phyloP scores from a whole-genome alignment of 2,113 vertebrate genomes.

The Austrofundulus limnaeus region DNA sequence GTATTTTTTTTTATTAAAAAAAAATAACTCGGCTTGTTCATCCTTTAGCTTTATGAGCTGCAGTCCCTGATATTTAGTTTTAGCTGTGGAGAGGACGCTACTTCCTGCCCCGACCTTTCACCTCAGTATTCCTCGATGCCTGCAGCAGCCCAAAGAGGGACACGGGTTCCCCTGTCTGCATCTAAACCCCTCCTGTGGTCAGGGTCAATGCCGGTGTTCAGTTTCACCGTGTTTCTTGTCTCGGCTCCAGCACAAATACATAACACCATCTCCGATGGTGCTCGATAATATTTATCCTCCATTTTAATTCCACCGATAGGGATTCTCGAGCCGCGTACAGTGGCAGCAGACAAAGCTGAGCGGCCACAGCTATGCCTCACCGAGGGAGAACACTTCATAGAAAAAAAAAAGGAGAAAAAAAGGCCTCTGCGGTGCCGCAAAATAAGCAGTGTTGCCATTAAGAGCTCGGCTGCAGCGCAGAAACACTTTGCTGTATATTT shows the following conservation, averaged over 20 bases:
- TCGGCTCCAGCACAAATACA: slow-evolving; percentile 74
- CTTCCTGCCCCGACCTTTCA: slow-evolving; percentile 61
- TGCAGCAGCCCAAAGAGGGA: slow-evolving; percentile 17
- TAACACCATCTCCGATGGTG: slow-evolving; percentile 74
- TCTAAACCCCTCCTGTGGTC: slow-evolving; percentile 44
- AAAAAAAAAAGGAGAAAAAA: not conserved
- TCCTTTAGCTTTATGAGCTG: slow-evolving; percentile 24
- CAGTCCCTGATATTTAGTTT: slow-evolving; percentile 4
- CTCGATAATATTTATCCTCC: slow-evolving; percentile 77
- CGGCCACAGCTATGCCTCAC: slow-evolving; percentile 26
- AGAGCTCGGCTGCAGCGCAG: slow-evolving; percentile 44
- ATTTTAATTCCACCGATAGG: slow-evolving; percentile 74
- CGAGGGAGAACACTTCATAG: slow-evolving; percentile 21
- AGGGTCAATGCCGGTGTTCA: slow-evolving; percentile 33
- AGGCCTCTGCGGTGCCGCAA: slow-evolving; percentile 44
- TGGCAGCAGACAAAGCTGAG: slow-evolving; percentile 59
- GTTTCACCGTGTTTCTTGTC: slow-evolving; percentile 61
- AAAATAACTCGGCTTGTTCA: slow-evolving; percentile 14
- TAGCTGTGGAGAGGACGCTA: slow-evolving; percentile 24
- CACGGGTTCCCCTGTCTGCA: slow-evolving; percentile 49
- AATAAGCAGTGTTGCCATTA: slow-evolving; percentile 74
- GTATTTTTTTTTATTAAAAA: slow-evolving; percentile 8
- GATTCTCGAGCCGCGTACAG: slow-evolving; percentile 68
- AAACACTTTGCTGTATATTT: slow-evolving; percentile 69
- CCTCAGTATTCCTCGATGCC: slow-evolving; percentile 43